Evolutionary conservation across 2,797 vertebrate genomes (phyloP).

Genomic region (Furcifer pardalis): DNA sequence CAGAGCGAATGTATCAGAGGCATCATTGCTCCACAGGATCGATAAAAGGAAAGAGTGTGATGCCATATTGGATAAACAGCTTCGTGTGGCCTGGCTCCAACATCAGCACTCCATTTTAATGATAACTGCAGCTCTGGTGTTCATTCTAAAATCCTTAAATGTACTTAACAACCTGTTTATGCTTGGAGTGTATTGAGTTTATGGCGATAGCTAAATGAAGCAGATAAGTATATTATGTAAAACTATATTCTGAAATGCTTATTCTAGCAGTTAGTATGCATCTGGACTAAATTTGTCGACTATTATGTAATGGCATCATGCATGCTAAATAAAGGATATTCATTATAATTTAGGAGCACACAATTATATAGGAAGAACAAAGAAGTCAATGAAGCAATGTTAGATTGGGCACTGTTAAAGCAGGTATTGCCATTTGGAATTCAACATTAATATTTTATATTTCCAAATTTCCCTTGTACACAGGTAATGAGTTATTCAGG

Average conservation of each 20-base stretch:
- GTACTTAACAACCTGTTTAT: constrained; percentile 74
- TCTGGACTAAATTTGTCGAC: constrained; percentile 64
- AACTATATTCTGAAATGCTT: constrained; percentile 64
- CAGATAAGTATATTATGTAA: constrained; percentile 70
- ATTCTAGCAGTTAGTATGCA: constrained; percentile 67
- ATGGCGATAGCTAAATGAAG: constrained; percentile 66
- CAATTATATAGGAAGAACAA: constrained; percentile 53
- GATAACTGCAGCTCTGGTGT: constrained; percentile 64
- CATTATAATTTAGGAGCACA: constrained; percentile 60
- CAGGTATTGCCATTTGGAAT: constrained; percentile 50
- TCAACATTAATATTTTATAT: constrained; percentile 52
- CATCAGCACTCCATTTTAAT: constrained; percentile 71
- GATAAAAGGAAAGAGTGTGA: constrained; percentile 53
- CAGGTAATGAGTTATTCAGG: constrained; percentile 26
- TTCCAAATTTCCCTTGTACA: constrained; percentile 34
- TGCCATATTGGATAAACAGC: constrained; percentile 62
- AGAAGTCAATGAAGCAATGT: constrained; percentile 44
- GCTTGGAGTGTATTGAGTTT: constrained; percentile 63
- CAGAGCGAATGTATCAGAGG: constrained; percentile 12
- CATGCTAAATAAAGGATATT: constrained; percentile 63
- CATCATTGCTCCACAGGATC: constrained; percentile 4
- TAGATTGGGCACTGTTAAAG: constrained; percentile 39
- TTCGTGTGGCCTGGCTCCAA: constrained; percentile 60
- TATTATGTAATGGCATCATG: constrained; percentile 42
- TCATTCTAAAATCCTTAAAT: constrained; percentile 71